These are phyloP conservation scores for Brachypalpus laphriformis DNA, from an alignment of 2,888 invertebrate species.

Conservation along the genomic window DNA sequence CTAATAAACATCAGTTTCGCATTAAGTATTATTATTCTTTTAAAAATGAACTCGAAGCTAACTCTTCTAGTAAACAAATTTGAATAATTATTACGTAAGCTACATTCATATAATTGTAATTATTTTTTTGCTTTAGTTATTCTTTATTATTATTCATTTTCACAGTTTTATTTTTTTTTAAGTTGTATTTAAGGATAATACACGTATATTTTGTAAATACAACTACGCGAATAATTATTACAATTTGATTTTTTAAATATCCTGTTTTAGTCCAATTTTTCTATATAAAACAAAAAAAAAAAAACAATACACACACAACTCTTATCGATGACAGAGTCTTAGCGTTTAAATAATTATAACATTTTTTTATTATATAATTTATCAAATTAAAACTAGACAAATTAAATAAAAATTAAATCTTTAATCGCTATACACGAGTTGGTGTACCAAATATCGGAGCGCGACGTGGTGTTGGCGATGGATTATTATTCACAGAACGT, in stretches of 20 bases:
- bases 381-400: constrained; percentile 7
- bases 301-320: constrained; percentile 28
- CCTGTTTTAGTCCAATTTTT: constrained; percentile 72
- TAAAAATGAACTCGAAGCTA: constrained; percentile 41
- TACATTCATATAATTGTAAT: constrained; percentile 24
- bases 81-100: constrained; percentile 15
- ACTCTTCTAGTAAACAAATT: constrained; percentile 32
- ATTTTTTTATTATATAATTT: constrained; percentile 36
- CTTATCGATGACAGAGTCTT: constrained; percentile 19
- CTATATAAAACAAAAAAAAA: constrained; percentile 20
- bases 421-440: constrained; percentile 81
- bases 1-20: constrained; percentile 23
- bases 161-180: constrained; percentile 56
- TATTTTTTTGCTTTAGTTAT: constrained; percentile 23
- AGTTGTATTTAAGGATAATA: constrained; percentile 44
- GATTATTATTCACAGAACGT: constrained; percentile 78
- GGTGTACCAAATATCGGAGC: constrained; percentile 81
- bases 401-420: constrained; percentile 77
- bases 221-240: constrained; percentile 51
- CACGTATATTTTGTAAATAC: constrained; percentile 68
- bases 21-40: neutral
- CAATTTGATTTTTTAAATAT: constrained; percentile 55
- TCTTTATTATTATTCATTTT: constrained; percentile 29
- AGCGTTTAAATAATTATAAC: constrained; percentile 45
- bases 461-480: constrained; percentile 78